Evolutionary conservation across 2,797 vertebrate genomes (phyloP).

Genomic region (Alcedo quadribrachys): DNA sequence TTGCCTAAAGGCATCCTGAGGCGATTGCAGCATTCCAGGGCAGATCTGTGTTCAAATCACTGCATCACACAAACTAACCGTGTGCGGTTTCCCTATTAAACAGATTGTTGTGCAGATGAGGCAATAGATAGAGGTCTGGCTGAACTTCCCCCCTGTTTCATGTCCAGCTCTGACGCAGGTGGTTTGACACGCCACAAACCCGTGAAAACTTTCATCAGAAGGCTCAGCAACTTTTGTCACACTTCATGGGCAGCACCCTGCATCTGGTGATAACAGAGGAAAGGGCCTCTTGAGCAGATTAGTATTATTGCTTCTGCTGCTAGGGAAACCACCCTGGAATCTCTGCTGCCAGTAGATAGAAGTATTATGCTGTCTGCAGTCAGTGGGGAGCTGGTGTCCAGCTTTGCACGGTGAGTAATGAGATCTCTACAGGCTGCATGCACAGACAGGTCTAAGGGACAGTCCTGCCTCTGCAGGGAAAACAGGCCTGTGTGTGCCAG

Average conservation of each 20-base stretch:
- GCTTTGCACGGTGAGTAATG: not conserved
- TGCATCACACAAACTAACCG: not conserved
- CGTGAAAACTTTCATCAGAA: not conserved
- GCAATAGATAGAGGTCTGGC: not conserved
- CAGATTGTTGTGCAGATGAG: conserved; percentile 15
- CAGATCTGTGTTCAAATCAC: conserved; percentile 9
- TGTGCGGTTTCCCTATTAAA: not conserved
- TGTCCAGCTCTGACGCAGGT: not conserved
- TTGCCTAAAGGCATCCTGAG: not conserved
- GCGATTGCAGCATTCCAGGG: not conserved
- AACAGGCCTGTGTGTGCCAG: not conserved
- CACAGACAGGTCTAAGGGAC: not conserved
- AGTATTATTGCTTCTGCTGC: conserved; percentile 29
- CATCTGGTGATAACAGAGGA: not conserved
- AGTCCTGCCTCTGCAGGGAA: not conserved
- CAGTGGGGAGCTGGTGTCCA: not conserved
- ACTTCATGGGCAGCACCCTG: not conserved
- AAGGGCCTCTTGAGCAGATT: not conserved
- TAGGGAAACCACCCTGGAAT: conserved; percentile 12
- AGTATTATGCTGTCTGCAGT: not conserved
- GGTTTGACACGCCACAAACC: not conserved
- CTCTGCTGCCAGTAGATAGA: not conserved
- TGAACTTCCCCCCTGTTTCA: not conserved
- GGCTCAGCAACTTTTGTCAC: not conserved
- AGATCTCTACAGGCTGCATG: not conserved